Evolutionary conservation across 2,113 vertebrate species (phyloP), one percentile per base, ranked within the genome.

Genomic region (Boleophthalmus pectinirostris): DNA sequence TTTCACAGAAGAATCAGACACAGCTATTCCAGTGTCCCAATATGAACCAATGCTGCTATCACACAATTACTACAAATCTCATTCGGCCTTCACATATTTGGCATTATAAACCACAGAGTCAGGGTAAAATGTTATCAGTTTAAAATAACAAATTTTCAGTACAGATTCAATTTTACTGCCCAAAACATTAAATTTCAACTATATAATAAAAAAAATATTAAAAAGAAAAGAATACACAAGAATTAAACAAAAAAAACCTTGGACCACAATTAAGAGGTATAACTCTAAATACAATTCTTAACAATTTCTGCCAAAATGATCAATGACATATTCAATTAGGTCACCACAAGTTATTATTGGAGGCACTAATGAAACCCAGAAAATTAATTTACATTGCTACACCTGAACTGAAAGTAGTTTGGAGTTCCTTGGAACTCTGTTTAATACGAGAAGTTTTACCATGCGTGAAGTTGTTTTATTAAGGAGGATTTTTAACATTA

Each of bases 1-100:
- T 87, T 84, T 77, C 65, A 20, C 67, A 74, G 60, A 21, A 82
- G 79, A 77, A 79, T 81, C 63, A 75, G 82, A 89, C 85, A 81
- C 51, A 53, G 78, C 64, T 69, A 67, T 70, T 75, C 45, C 47
- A 25, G 56, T 51, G 66, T 81, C 71, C 76, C 80, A 72, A 68
- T 80, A 73, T 80, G 73, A 85, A 78, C 64, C 70, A 58, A 1
- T 25, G 18, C 77, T 51, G 70, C 72, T 73, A 79, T 81, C 82
- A 71, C 51, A 78, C 68, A 58, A 33, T 66, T 66, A 72, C 66
- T 8, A 65, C 49, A 46, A 21, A 47, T 61, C 58, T 70, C 45
- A 56, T 56, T 16, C 10, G 51, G 65, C 57, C 20, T 74, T 38
- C 57, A 64, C 33, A 43, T 64, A 64, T 64, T 64, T 64, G 61